Conservation (phyloP, 2,797 vertebrate genomes). For the Typhlichthys subterraneus region DNA sequence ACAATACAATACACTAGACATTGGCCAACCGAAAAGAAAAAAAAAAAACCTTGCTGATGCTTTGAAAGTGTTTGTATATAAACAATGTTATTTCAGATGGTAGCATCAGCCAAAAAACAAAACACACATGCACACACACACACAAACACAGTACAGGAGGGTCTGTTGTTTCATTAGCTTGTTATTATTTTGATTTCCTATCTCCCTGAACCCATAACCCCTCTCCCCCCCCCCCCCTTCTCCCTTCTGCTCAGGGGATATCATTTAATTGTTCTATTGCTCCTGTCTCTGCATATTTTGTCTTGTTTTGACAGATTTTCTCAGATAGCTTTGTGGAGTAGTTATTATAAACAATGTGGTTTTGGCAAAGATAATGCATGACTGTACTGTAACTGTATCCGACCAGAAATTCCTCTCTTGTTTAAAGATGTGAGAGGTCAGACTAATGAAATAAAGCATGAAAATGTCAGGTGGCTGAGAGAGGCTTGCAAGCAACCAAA, state of each 20-base stretch:
- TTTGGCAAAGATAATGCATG: too few species aligned
- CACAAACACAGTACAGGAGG: not conserved
- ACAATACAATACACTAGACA: too few species aligned
- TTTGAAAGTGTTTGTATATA: not conserved
- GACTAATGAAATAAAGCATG: too few species aligned
- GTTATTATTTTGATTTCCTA: not conserved
- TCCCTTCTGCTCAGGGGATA: not conserved
- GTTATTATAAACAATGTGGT: too few species aligned
- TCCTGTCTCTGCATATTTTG: conserved; percentile 5
- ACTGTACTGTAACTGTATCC: too few species aligned
- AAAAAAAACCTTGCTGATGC: not conserved
- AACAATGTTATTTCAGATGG: not conserved
- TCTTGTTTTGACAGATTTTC: conserved; percentile 22
- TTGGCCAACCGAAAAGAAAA: too few species aligned
- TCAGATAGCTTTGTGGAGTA: too few species aligned
- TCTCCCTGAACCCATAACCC: not conserved
- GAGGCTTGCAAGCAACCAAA: too few species aligned
- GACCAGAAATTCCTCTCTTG: too few species aligned
- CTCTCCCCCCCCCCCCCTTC: not conserved
- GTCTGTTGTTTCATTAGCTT: too few species aligned
- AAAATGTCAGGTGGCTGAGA: too few species aligned
- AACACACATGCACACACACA: conserved; percentile 6
- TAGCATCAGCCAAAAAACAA: not conserved
- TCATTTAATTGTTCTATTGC: not conserved
- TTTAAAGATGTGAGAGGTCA: too few species aligned